Base-by-base conservation (phyloP, 2,113 vertebrate species). In the Engystomops pustulosus region DNA sequence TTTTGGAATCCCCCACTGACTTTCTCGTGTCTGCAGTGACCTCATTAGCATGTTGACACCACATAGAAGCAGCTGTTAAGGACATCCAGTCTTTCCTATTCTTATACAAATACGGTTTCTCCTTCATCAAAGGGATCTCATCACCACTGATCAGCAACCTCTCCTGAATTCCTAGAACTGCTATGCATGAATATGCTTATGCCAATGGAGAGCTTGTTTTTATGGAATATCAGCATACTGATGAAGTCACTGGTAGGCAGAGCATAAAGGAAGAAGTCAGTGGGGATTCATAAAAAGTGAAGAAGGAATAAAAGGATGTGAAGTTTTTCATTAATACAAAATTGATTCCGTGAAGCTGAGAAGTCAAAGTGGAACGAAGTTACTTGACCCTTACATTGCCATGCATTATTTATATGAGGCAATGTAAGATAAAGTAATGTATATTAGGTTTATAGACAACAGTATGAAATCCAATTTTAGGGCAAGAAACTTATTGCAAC, bases 81-180 rank as follows among this genome's bases (percentile, higher is more conserved):
- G 68, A 41, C 34, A 44, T 70, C 68, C 9, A 41, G 68, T 70
- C 68, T 23, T 18, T 38, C 65, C 30, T 8, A 17, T 4, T 65
- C 25, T 32, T n/a, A n/a, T 20, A n/a, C 67, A 20, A 38, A 23
- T 23, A 38, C 18, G 4, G 1, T 2, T 70, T 44, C 30, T 34
- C 36, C 7, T 10, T 41, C 68, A 70, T 70, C 34, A 70, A 70
- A 70, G 20, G n/a, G 11, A 23, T 41, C 68, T 70, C 68, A 41
- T 70, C 36, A 70, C 68, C 68, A 44, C 34, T 41, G 34, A 70
- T 25, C 68, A 70, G 20, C n/a, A 44, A 70, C 62, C 62, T 67
- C 62, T 3, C 34, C 11, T 67, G 62, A 67, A 36, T 67, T 20
- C 17, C 62, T 67, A 36, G 20, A 20, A 67, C 30, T 10, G 62